Evolutionary conservation across 2,113 vertebrate genomes (phyloP), one percentile per base, ranked within the genome.

Genomic region (Odontophorus gujanensis): DNA sequence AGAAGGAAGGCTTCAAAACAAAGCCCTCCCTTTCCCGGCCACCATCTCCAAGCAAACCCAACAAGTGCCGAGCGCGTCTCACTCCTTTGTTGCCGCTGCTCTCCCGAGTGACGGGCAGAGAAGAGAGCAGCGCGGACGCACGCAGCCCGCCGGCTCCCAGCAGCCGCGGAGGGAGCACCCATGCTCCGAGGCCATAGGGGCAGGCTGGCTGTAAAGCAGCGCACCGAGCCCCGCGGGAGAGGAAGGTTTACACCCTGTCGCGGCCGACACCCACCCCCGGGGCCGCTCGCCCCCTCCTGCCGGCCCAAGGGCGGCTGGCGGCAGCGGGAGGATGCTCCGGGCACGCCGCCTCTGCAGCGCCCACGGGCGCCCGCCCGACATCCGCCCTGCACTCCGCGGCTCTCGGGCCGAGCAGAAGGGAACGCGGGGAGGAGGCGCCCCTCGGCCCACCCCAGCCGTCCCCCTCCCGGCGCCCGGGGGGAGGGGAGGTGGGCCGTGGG

Each of bases 1-100:
- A 85, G 21, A 81, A 26, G 36, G 45, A 58, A 75, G 57, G 48
- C 67, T 80, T 65, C 42, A 34, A 75, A 81, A 20, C 34, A 38
- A 57, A 75, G 47, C 67, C 63, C 11, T 76, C 62, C 26, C 62
- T 73, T 68, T 73, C 8, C 30, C 61, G 74, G 59, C 1, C 28
- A 69, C 28, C 79, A 47, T n/a, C 68, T 77, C 68, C 89, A 63
- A 74, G 82, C 40, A 51, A 77, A 85, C 43, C 95, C 96, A 96
- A 97, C 96, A 97, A 97, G 96, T 96, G 95, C 36, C 79, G 66
- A 30, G 36, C 2, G n/a, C 79, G 53, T 17, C 28, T 55, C 72
- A 17, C 78, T 65, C 68, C 55, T 38, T 62, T 67, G 73, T 48
- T 82, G 89, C 58, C 67, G 81, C 9, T 50, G 84, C 40, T 92